These are phyloP conservation scores for Alces alces DNA, from an alignment of 2,113 vertebrate genomes.

Conservation along the genomic window DNA sequence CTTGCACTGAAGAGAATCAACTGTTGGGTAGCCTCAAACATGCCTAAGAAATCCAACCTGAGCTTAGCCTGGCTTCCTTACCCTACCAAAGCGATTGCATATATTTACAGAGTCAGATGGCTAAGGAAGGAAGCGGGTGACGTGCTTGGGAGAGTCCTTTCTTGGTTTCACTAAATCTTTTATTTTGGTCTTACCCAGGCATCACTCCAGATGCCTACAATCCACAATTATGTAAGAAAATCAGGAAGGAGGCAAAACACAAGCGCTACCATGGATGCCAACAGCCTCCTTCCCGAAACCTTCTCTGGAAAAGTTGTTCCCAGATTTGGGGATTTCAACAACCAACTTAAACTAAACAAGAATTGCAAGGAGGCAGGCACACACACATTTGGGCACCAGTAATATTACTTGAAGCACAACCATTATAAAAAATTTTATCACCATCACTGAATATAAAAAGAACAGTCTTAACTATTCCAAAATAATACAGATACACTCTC, in stretches of 20 bases:
- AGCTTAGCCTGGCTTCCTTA: not conserved
- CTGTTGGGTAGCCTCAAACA: not conserved
- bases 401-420: not conserved
- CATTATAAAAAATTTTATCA: not conserved
- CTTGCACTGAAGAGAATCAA: not conserved
- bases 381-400: not conserved
- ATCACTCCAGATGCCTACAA: not conserved
- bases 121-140: not conserved
- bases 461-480: constrained; percentile 1
- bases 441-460: not conserved
- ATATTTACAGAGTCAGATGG: not conserved
- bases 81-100: not conserved
- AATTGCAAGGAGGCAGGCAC: not conserved
- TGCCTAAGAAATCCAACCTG: not conserved
- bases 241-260: not conserved
- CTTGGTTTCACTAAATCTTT: not conserved
- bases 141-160: not conserved
- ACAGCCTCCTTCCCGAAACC: not conserved
- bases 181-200: not conserved
- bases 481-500: constrained; percentile 2
- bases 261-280: not conserved
- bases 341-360: not conserved
- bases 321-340: constrained; percentile 10
- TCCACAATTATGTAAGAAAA: not conserved
- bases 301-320: not conserved